Base-by-base conservation (phyloP, 2,113 vertebrate species). In the Rana temporaria region DNA sequence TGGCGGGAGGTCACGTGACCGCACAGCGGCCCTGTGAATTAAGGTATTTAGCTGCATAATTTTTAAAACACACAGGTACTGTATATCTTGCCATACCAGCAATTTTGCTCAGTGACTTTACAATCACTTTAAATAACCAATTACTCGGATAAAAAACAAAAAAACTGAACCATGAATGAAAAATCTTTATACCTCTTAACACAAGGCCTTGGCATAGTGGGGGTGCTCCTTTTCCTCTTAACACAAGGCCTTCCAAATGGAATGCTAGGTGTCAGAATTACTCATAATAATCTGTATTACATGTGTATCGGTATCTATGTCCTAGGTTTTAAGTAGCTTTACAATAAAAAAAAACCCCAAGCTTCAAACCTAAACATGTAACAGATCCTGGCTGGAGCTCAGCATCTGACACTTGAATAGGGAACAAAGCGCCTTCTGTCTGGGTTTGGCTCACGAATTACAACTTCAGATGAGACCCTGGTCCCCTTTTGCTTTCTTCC, bases 351-450 rank as follows among this genome's bases (percentile, higher is more conserved):
- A 38, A 38, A 38, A 26, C 22, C 16, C 62, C 62, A 48, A 42
- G 15, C 42, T 24, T 18, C 48, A 32, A 55, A 78, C 55, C 63
- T 67, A 78, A 78, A 78, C 57, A 78, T 78, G 55, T 78, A 78
- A 78, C 76, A 67, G 76, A 67, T 78, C 30, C 76, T 78, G 63
- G 76, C 76, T 67, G 20, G 17, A 32, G 34, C 17, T 14, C 9
- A 66, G 76, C 53, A 59, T 78, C 75, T 67, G 76, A 78, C 76
- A 78, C 76, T 78, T 78, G 62, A 78, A 56, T 34, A 30, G 62
- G 63, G 52, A 78, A 78, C 62, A 78, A 78, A 78, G 76, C 62
- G 15, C 62, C 63, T 67, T 78, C 62, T 78, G 76, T 78, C 76
- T 78, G 76, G 19, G 1, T 56, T 78, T 78, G 76, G 63, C 76